Evolutionary conservation across 1,140 invertebrate genomes (phyloP), one percentile per base, ranked within the genome.

Genomic region (Drosophila sulfurigaster): DNA sequence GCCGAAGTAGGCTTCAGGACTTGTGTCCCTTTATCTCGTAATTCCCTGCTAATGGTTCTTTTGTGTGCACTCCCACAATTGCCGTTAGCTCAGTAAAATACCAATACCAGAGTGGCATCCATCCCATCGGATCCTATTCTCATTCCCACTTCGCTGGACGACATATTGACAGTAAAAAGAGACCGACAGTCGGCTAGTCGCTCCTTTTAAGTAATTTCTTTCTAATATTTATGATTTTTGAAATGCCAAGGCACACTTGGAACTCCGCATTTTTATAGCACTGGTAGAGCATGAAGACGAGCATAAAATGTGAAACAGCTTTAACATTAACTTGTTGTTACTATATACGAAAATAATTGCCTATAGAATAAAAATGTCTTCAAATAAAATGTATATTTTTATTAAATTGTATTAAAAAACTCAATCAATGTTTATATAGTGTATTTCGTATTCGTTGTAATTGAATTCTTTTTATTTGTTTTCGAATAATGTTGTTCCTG

Each of bases 31-130:
- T 66, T 79, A 80, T 78, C 70, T 81, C 64, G 78, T 82, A 88
- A 88, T 89, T 89, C 78, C 62, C 85, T 85, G 81, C 85, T 89
- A 89, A 89, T 89, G 85, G 86, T 66, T 85, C 85, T 89, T 89
- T 89, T 89, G 85, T 89, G 85, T 81, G 78, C 72, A 81, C 82
- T 81, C 66, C 68, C 71, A 78, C 85, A 85, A 68, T 69, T 85
- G 68, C 46, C 59, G 68, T 56, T 56, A 60, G 64, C 54, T 59
- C 52, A n/a, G 49, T 51, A 28, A 63, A 88, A 80, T 83, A 78
- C 83, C 80, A 78, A 52, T 59, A 45, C 15, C 28, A 20, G 28
- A 52, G 28, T 52, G 49, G 65, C 79, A 70, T 65, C 64, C 70
- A 62, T 54, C 16, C 35, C 8, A 38, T 8, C 30, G 5, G 7